Conservation (phyloP, 2,797 vertebrate species). For the Gouania willdenowi region DNA sequence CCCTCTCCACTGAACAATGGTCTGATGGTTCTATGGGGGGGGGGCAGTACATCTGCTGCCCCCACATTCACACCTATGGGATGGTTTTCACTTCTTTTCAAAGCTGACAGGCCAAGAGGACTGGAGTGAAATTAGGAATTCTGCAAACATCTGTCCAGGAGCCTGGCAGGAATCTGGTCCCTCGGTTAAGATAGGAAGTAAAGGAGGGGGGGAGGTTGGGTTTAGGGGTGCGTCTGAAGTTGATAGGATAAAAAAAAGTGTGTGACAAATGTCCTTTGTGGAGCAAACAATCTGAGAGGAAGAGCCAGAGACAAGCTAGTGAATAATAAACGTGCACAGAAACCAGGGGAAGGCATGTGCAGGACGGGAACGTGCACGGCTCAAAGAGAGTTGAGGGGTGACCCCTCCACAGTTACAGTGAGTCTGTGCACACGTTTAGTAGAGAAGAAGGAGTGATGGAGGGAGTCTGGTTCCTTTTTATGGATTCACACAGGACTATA, state of each 20-base stretch:
- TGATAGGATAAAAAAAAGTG: slow-evolving; percentile 8
- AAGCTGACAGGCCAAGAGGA: slow-evolving; percentile 61
- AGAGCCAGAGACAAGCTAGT: slow-evolving; percentile 34
- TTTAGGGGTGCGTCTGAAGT: slow-evolving; percentile 3
- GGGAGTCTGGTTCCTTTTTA: too few species aligned
- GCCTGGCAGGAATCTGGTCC: neutral
- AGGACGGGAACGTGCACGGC: neutral
- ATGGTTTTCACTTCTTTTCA: slow-evolving; percentile 74
- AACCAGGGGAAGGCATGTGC: slow-evolving; percentile 34
- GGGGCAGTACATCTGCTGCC: slow-evolving; percentile 86
- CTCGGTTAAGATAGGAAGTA: slow-evolving; percentile 16
- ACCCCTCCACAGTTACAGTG: too few species aligned
- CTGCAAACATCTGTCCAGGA: slow-evolving; percentile 68
- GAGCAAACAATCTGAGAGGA: slow-evolving; percentile 17
- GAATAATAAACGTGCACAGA: slow-evolving; percentile 50
- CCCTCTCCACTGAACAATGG: slow-evolving; percentile 81
- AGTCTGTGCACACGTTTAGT: too few species aligned
- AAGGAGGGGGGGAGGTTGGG: neutral
- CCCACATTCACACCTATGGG: slow-evolving; percentile 83
- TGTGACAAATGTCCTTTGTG: slow-evolving; percentile 38
- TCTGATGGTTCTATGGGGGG: slow-evolving; percentile 69
- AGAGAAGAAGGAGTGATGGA: too few species aligned
- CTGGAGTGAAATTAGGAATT: slow-evolving; percentile 61
- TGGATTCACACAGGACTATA: too few species aligned
- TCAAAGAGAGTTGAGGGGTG: too few species aligned